Evolutionary conservation across 2,888 invertebrate species (phyloP), one percentile per base, ranked within the genome.

Genomic region (Augiades crinisus): DNA sequence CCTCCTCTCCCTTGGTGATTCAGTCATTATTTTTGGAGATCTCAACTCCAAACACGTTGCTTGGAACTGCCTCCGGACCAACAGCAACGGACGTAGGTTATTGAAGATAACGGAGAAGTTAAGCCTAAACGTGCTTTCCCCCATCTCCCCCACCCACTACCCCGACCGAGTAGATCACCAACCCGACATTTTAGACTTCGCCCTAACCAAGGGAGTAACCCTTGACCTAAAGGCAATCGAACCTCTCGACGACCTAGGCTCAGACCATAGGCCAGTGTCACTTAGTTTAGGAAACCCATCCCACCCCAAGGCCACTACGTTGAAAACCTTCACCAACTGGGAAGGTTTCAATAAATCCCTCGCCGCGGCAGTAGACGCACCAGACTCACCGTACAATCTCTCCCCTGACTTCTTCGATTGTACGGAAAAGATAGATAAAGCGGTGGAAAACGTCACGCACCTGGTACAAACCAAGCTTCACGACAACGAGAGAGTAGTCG

Each of bases 281-380:
- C 36, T 46, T 0, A 0, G n/a, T 6, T 12, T 46, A 1, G 45
- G 45, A 2, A 14, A 21, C n/a, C 6, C 5, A 1, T 5, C 21
- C 14, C 17, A 8, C 8, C 1, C 19, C 7, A 24, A 3, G 3
- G 5, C 6, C 1, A 12, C 36, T 10, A 17, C 16, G 12, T 17
- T 10, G 2, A 46, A 46, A 17, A 36, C 46, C 46, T 46, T 36
- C 13, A 46, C 46, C 27, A 27, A 46, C 46, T 36, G 45, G 45
- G 36, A 36, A 36, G 45, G 45, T 2, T 43, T 5, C 4, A 10
- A 17, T 5, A 19, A 19, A 6, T 30, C 30, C 17, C 30, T 43
- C 30, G 3, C 4, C 3, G 10, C 17, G 6, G 5, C 10, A 5
- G 1, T 43, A 5, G 33, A 44, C 1, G 44, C 44, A 12, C 44